phyloP scores from a whole-genome alignment of 2,888 invertebrate genomes.

The Candidula unifasciata region DNA sequence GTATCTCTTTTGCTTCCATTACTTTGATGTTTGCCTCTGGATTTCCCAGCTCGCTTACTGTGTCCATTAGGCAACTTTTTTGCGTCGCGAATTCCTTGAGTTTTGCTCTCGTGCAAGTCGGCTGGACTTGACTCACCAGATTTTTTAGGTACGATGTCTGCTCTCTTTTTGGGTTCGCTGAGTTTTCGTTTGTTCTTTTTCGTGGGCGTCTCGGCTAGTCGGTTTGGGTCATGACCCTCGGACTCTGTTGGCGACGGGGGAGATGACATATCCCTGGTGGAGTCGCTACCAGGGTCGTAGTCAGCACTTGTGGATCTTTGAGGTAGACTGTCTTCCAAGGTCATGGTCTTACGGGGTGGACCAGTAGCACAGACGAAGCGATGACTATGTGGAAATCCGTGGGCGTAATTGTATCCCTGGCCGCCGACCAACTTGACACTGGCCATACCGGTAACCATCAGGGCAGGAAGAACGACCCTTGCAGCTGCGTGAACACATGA shows the following conservation, averaged over 20 bases:
- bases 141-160: slow-evolving; percentile 73
- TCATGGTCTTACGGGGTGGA: slow-evolving; percentile 28
- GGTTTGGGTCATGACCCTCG: slow-evolving; percentile 34
- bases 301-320: slow-evolving; percentile 36
- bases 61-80: slow-evolving; percentile 36
- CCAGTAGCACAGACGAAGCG: neutral
- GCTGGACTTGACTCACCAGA: slow-evolving; percentile 69
- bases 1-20: slow-evolving; percentile 20
- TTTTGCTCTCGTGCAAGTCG: slow-evolving; percentile 57
- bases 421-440: slow-evolving; percentile 41
- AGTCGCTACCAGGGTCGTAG: slow-evolving; percentile 38
- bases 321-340: slow-evolving; percentile 44
- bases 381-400: neutral
- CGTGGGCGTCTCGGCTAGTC: slow-evolving; percentile 54
- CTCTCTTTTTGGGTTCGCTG: slow-evolving; percentile 81
- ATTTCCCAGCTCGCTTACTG: slow-evolving; percentile 3
- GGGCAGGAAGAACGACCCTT: neutral
- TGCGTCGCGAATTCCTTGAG: slow-evolving; percentile 24
- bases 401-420: slow-evolving; percentile 1
- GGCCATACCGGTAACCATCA: slow-evolving; percentile 42
- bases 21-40: neutral
- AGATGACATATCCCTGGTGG: slow-evolving; percentile 50
- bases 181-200: slow-evolving; percentile 84
- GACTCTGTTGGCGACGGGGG: slow-evolving; percentile 47
- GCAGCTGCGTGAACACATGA: neutral